These are phyloP conservation scores for Drosophila micromelanica DNA, from an alignment of 1,140 invertebrate species.

Conservation along the genomic window DNA sequence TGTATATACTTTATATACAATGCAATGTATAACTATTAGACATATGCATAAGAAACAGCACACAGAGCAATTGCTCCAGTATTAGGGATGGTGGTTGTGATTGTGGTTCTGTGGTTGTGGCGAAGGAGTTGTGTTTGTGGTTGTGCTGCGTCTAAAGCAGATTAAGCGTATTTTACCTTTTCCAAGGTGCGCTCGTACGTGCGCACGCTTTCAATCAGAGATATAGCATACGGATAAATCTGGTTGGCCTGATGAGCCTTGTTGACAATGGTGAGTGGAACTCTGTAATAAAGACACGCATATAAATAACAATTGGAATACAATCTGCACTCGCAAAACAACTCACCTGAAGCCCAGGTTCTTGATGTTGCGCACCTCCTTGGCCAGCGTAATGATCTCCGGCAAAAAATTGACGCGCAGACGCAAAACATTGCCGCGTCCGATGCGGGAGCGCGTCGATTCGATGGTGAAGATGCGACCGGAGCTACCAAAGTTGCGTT, in stretches of 20 bases:
- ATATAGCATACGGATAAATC: conserved; percentile 99
- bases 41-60: conserved; percentile 16
- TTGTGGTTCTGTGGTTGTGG: conserved; percentile 26
- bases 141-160: conserved; percentile 3
- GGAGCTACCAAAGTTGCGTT: conserved; percentile 96
- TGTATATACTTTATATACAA: too few relatives aligned
- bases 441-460: conserved; percentile 90
- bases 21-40: background rate
- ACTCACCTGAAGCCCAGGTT: conserved; percentile 94
- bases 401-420: conserved; percentile 98
- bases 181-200: conserved; percentile 98
- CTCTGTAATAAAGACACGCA: conserved; percentile 85
- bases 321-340: background rate
- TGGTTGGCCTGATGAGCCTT: conserved; percentile 99
- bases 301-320: background rate
- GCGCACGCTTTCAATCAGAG: conserved; percentile 98
- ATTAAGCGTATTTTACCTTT: conserved; percentile 89
- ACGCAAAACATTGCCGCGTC: conserved; percentile 95
- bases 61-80: conserved; percentile 40
- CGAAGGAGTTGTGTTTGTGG: conserved; percentile 16
- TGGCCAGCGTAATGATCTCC: conserved; percentile 98
- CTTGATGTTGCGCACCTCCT: conserved; percentile 99
- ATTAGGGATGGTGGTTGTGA: conserved; percentile 14
- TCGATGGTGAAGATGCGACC: conserved; percentile 98
- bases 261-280: conserved; percentile 98